Percentiles rank a stretch among this genome's conserved stretches.
phyloP scores from a whole-genome alignment of 1,140 invertebrate species.

The Leptinotarsa lineolata region DNA sequence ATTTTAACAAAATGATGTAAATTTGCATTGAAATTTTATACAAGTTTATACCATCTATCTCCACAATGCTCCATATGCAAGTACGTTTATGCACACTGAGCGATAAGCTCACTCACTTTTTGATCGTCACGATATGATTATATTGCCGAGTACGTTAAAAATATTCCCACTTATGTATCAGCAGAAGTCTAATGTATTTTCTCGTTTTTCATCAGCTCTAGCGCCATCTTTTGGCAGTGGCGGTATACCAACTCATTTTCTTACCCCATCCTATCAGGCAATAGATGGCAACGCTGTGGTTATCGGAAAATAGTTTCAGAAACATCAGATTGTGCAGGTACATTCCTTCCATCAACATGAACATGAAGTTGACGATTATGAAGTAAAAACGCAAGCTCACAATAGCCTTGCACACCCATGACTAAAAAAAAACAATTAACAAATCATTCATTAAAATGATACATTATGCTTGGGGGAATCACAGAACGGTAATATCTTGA shows the following conservation, averaged over 20 bases:
- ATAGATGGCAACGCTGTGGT: constrained; percentile 68
- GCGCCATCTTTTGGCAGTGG: no score
- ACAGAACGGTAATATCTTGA: no score
- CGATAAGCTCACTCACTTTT: no score
- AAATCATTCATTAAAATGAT: constrained; percentile 27
- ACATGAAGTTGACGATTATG: constrained; percentile 77
- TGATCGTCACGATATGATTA: no score
- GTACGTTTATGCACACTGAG: no score
- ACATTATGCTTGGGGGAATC: no score
- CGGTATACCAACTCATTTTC: constrained; percentile 39
- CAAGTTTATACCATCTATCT: no score
- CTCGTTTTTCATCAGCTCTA: not conserved
- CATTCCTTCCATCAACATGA: constrained; percentile 82
- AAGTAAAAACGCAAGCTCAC: constrained; percentile 73
- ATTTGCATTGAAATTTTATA: no score
- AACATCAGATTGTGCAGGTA: constrained; percentile 82
- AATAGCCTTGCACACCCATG: constrained; percentile 74
- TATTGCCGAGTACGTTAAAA: no score
- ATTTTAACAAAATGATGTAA: no score
- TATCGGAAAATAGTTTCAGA: constrained; percentile 73
- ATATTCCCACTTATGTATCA: not conserved
- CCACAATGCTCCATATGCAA: no score
- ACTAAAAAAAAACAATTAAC: constrained; percentile 63
- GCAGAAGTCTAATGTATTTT: not conserved
- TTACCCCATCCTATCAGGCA: constrained; percentile 77